These are phyloP conservation scores for Tetramorium bicarinatum DNA, from an alignment of 2,888 invertebrate genomes.

Conservation along the genomic window DNA sequence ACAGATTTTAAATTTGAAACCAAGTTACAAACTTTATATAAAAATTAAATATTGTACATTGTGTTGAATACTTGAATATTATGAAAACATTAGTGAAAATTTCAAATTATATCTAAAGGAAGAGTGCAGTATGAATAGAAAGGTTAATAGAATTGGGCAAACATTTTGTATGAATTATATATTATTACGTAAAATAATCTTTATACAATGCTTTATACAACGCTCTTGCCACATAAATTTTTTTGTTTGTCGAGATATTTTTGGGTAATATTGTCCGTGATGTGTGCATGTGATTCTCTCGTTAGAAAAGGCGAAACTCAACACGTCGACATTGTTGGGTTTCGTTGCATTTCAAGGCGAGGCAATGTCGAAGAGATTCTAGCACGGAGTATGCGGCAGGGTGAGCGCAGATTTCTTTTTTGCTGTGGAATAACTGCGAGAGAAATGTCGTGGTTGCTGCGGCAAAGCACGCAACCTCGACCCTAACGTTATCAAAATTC, in stretches of 20 bases:
- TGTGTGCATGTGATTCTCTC: conserved; percentile 61
- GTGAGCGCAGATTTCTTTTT: conserved; percentile 52
- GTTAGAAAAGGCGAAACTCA: conserved; percentile 43
- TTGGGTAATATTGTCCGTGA: conserved; percentile 4
- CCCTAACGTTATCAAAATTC: conserved; percentile 78
- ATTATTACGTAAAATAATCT: conserved; percentile 17
- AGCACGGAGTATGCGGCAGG: conserved; percentile 28
- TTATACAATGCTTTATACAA: not conserved
- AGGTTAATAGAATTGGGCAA: not conserved
- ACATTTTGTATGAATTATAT: not conserved
- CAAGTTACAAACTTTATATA: not conserved
- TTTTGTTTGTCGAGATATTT: conserved; percentile 24
- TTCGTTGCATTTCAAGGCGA: conserved; percentile 59
- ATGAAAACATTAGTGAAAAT: not conserved
- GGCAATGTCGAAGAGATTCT: conserved; percentile 47
- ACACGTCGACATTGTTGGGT: conserved; percentile 17
- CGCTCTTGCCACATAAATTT: not conserved
- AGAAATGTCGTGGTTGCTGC: conserved; percentile 71
- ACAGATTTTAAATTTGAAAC: not conserved
- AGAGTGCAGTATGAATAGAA: not conserved
- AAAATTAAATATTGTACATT: not conserved
- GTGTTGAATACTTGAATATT: not conserved
- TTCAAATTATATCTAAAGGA: not conserved
- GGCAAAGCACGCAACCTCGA: conserved; percentile 70
- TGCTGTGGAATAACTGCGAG: conserved; percentile 57